These are phyloP conservation scores for Glandiceps talaboti DNA, from an alignment of 53 echinoderm and acorn worm species.

Conservation along the genomic window DNA sequence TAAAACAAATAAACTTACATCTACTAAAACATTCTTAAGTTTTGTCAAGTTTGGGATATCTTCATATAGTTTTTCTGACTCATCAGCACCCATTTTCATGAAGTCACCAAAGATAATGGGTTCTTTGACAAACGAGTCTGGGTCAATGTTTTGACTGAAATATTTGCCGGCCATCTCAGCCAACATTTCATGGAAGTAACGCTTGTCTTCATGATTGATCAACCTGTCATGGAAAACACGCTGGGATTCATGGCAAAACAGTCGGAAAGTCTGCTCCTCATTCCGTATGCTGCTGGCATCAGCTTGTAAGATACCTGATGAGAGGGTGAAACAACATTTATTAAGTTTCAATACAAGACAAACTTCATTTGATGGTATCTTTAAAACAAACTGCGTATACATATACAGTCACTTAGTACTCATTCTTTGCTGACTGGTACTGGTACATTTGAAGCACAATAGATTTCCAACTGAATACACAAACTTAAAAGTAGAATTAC, in stretches of 20 bases:
- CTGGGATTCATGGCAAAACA: constrained; percentile 98
- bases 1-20: constrained; percentile 58
- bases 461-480: too few species aligned
- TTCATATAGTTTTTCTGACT: constrained; percentile 66
- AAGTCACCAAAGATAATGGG: constrained; percentile 99
- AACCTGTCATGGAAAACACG: constrained; percentile 97
- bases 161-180: constrained; percentile 95
- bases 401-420: too few species aligned
- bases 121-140: constrained; percentile 63
- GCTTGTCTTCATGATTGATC: constrained; percentile 97
- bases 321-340: too few species aligned
- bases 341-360: too few species aligned
- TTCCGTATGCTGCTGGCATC: constrained; percentile 88
- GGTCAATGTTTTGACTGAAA: constrained; percentile 79
- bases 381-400: too few species aligned
- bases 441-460: too few species aligned
- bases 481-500: too few species aligned
- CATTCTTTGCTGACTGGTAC: too few species aligned
- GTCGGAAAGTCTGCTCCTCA: constrained; percentile 77
- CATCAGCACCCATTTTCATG: constrained; percentile 97
- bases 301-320: constrained; percentile 81
- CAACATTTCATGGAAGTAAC: constrained; percentile 94
- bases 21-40: constrained; percentile 60
- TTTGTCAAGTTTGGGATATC: constrained; percentile 76
- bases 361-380: too few species aligned